Conservation (phyloP, 1,140 invertebrate species). For the Vanessa tameamea region DNA sequence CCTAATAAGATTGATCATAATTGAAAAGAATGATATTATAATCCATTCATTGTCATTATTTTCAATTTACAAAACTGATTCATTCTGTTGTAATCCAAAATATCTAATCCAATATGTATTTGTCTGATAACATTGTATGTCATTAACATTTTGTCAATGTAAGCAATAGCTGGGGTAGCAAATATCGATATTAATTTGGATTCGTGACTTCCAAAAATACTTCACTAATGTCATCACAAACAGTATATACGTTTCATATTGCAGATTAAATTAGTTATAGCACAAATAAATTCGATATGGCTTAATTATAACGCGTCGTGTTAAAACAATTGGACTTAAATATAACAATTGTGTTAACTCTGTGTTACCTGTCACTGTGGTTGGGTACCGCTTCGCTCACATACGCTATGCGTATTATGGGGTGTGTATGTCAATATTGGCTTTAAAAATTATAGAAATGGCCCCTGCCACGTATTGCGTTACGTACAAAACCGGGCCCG, state of each 20-base stretch:
- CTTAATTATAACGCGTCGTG: conserved; percentile 28
- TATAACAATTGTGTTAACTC: conserved; percentile 25
- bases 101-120: conserved; percentile 30
- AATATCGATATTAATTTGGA: conserved; percentile 33
- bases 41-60: conserved; percentile 23
- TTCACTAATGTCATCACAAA: conserved; percentile 27
- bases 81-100: conserved; percentile 32
- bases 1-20: conserved; percentile 16
- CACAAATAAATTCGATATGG: conserved; percentile 27
- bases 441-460: conserved; percentile 80
- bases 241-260: neutral
- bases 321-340: conserved; percentile 19
- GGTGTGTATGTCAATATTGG: conserved; percentile 74
- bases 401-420: conserved; percentile 55
- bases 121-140: conserved; percentile 37
- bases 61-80: conserved; percentile 19
- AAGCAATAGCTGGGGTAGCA: conserved; percentile 27
- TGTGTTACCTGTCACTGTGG: conserved; percentile 37
- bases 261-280: conserved; percentile 8
- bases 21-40: conserved; percentile 21
- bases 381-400: conserved; percentile 63
- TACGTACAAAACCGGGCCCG: conserved; percentile 90
- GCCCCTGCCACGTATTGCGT: conserved; percentile 88
- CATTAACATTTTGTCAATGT: conserved; percentile 42
- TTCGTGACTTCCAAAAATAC: conserved; percentile 31